Percentiles rank a stretch among this genome's conserved stretches.
Conservation (phyloP, 2,797 vertebrate genomes). For the Muscicapa comitata region DNA sequence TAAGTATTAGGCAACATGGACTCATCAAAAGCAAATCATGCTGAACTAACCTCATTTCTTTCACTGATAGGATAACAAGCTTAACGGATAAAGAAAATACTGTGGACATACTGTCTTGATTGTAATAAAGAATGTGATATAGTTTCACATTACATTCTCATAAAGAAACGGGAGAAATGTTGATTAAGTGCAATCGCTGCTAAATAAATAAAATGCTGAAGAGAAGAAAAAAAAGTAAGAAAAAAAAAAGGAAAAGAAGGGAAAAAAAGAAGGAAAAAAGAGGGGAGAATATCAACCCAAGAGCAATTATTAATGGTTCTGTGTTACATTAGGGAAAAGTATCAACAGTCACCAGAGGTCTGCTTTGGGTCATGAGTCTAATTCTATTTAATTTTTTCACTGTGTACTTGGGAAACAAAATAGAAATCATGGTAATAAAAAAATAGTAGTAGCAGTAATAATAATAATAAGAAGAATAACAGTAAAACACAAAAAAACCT, state of each 20-base stretch:
- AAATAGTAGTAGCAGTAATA: accelerated
- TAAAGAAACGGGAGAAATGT: not conserved
- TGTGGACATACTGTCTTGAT: conserved; percentile 11
- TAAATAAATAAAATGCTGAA: not conserved
- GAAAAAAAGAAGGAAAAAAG: not conserved
- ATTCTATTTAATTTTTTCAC: not conserved
- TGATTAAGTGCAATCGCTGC: not conserved
- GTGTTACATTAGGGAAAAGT: not conserved
- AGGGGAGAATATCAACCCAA: not conserved
- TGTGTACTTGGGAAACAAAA: not conserved
- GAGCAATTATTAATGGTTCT: not conserved
- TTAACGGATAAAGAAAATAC: conserved; percentile 35
- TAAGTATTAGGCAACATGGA: conserved; percentile 23
- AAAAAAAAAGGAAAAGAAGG: not conserved
- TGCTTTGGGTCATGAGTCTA: not conserved
- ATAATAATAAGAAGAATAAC: not conserved
- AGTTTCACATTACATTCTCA: conserved; percentile 43
- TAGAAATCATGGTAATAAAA: not conserved
- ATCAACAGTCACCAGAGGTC: not conserved
- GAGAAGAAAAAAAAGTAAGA: not conserved
- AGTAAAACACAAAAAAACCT: not conserved
- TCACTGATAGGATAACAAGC: conserved; percentile 46
- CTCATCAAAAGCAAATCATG: conserved; percentile 63
- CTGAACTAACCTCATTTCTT: conserved; percentile 64
- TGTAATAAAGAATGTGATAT: conserved; percentile 51